Conservation (phyloP, 1,140 invertebrate genomes). For the Phenacoccus solenopsis region DNA sequence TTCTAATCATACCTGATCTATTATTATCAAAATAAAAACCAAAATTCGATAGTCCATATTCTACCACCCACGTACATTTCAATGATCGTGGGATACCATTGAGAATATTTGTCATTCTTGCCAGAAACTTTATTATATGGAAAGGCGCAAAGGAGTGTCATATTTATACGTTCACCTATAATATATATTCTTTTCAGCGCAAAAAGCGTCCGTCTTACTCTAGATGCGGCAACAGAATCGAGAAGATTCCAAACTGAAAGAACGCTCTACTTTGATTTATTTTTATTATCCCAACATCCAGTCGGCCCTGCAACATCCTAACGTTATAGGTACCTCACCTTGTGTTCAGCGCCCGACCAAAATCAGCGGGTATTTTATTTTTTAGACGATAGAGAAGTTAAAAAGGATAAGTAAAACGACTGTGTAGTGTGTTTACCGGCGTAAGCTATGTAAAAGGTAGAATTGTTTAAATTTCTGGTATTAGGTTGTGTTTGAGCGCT, state of each 20-base stretch:
- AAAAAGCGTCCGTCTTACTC: background rate
- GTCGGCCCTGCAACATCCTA: no score
- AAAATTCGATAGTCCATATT: no score
- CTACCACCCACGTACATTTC: background rate
- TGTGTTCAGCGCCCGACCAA: background rate
- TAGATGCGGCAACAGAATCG: background rate
- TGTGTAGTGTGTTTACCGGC: background rate
- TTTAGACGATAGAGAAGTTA: background rate
- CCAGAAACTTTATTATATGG: background rate
- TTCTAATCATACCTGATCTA: no score
- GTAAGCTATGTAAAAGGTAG: background rate
- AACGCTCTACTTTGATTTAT: constrained; percentile 11
- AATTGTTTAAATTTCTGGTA: background rate
- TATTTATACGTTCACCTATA: background rate
- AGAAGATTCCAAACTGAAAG: background rate
- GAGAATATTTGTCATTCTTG: constrained; percentile 9
- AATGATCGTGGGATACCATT: background rate
- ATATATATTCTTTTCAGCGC: background rate
- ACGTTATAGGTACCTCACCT: no score
- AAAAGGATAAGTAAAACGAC: background rate
- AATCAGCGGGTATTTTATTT: background rate
- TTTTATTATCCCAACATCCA: constrained; percentile 9
- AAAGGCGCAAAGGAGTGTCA: constrained; percentile 14
- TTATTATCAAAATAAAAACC: no score
- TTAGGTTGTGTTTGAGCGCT: background rate